Evolutionary conservation across 2,888 invertebrate genomes (phyloP).

Genomic region (Orchesellides sinensis): DNA sequence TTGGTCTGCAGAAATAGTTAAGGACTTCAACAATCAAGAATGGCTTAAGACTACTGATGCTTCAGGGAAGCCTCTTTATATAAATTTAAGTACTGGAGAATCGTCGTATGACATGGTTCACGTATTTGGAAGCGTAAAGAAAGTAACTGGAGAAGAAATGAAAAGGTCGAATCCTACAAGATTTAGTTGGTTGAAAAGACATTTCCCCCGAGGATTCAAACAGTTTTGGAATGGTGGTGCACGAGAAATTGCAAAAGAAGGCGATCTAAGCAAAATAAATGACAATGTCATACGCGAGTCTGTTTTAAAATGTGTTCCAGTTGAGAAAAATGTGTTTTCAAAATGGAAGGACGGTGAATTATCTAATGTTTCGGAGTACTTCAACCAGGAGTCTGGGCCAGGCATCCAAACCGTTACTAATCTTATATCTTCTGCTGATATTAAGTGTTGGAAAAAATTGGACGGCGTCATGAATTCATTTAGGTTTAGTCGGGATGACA

Average conservation of each 20-base stretch:
- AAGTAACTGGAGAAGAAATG: conserved; percentile 24
- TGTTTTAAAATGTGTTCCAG: conserved; percentile 7
- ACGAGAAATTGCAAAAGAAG: conserved; percentile 29
- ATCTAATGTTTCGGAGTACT: conserved; percentile 27
- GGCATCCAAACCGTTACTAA: neutral
- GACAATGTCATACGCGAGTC: conserved; percentile 5
- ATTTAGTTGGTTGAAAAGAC: conserved; percentile 45
- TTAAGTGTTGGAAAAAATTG: conserved; percentile 27
- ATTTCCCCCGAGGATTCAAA: conserved; percentile 52
- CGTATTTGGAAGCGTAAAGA: neutral
- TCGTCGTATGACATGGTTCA: conserved; percentile 72
- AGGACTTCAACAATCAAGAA: conserved; percentile 40
- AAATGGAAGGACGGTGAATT: conserved; percentile 33
- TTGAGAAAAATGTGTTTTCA: neutral
- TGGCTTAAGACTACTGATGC: conserved; percentile 74
- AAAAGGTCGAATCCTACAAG: conserved; percentile 7
- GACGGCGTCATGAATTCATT: conserved; percentile 22
- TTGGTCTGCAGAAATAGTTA: conserved; percentile 44
- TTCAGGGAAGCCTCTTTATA: conserved; percentile 75
- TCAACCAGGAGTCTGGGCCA: too few species aligned
- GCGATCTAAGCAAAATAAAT: conserved; percentile 9
- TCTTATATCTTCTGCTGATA: conserved; percentile 7
- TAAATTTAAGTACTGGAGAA: conserved; percentile 76
- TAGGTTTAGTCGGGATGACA: conserved; percentile 65
- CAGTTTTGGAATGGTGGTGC: conserved; percentile 46